Evolutionary conservation across 2,888 invertebrate genomes (phyloP).

Genomic region (Heterodera filipjevi): DNA sequence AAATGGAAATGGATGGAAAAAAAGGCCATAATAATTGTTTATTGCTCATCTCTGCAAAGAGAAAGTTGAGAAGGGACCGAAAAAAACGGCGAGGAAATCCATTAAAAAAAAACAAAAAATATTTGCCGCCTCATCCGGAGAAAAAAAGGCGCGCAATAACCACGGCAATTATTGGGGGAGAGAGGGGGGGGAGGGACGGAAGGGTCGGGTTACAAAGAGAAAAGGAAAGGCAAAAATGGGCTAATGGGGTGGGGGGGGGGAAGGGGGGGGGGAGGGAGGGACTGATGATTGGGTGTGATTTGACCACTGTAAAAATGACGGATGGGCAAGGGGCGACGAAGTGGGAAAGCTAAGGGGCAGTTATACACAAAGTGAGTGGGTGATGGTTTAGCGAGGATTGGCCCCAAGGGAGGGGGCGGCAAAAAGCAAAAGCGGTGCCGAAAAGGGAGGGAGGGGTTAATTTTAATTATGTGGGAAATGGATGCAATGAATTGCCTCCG

Average conservation of each 20-base stretch:
- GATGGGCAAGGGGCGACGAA: not conserved
- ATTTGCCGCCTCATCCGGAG: slow-evolving; percentile 12
- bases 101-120: not conserved
- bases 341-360: not conserved
- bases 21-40: not conserved
- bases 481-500: not conserved
- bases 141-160: not conserved
- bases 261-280: not conserved
- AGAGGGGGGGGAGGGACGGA: not conserved
- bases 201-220: slow-evolving; percentile 15
- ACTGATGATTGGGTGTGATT: slow-evolving; percentile 16
- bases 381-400: not conserved
- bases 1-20: too few relatives aligned
- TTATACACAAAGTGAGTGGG: not conserved
- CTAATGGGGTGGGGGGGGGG: not conserved
- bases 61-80: not conserved
- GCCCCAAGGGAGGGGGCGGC: not conserved
- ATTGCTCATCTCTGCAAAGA: not conserved
- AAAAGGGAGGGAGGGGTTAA: too few relatives aligned
- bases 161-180: slow-evolving; percentile 6
- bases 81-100: not conserved
- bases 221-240: not conserved
- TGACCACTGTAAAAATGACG: not conserved
- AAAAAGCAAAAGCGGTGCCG: slow-evolving; percentile 5
- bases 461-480: not conserved